Evolutionary conservation across 2,113 vertebrate species (phyloP).

Genomic region (Paramormyrops kingsleyae): DNA sequence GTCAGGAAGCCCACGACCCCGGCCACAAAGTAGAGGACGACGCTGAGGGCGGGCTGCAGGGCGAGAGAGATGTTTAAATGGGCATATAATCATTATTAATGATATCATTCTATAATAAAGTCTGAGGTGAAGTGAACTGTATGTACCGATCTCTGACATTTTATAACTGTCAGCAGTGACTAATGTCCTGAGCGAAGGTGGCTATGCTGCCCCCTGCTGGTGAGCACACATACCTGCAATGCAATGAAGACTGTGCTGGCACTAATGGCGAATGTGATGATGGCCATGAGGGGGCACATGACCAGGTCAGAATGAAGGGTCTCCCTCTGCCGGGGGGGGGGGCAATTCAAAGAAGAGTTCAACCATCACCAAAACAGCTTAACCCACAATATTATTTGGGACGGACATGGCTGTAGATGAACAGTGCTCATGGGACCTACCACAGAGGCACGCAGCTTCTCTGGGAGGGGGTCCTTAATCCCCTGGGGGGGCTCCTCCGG

Average conservation of each 20-base stretch:
- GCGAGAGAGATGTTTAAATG: background rate
- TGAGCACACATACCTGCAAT: conserved; percentile 66
- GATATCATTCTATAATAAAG: background rate
- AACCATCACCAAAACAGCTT: background rate
- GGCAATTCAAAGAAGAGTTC: background rate
- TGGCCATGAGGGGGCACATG: conserved; percentile 79
- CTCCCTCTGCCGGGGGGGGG: conserved; percentile 62
- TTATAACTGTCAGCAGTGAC: background rate
- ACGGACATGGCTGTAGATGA: background rate
- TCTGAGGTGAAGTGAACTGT: background rate
- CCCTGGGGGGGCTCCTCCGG: conserved; percentile 72
- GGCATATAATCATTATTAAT: background rate
- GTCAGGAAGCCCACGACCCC: conserved; percentile 78
- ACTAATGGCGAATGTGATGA: conserved; percentile 83
- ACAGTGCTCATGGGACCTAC: conserved; percentile 44
- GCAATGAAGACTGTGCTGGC: conserved; percentile 89
- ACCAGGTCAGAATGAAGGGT: conserved; percentile 82
- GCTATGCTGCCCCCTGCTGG: background rate
- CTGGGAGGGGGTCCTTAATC: conserved; percentile 80
- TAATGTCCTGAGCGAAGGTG: background rate
- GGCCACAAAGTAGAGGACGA: conserved; percentile 76
- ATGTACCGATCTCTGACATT: background rate
- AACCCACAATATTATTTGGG: background rate
- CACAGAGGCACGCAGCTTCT: conserved; percentile 78
- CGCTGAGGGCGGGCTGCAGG: conserved; percentile 74